A percentile compares a stretch with the other conserved stretches of the same genome.
phyloP scores from a whole-genome alignment of 2,797 vertebrate species.

The Sparidentex hasta region DNA sequence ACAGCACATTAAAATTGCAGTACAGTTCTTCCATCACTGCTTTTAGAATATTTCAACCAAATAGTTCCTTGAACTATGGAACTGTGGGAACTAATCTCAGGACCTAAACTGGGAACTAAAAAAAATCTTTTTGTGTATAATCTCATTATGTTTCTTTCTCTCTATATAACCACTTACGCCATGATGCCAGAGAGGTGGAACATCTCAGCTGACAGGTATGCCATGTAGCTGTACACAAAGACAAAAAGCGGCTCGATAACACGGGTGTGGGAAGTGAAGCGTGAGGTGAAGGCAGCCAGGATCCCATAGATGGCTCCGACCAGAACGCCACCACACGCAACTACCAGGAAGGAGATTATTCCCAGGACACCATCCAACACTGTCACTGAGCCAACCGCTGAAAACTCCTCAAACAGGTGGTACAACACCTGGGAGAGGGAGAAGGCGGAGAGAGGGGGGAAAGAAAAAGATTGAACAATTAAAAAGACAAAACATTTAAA shows the following conservation, averaged over 20 bases:
- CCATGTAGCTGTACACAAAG: constrained; percentile 99
- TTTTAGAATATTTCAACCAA: not conserved
- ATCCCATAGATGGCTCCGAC: constrained; percentile 94
- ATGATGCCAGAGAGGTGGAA: constrained; percentile 99
- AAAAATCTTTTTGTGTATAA: not conserved
- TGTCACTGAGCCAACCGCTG: constrained; percentile 81
- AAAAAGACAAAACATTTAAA: not conserved
- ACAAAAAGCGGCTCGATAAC: constrained; percentile 99
- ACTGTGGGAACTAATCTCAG: not conserved
- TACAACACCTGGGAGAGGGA: constrained; percentile 90
- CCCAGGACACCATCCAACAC: constrained; percentile 90
- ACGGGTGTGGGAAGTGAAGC: constrained; percentile 95
- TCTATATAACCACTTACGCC: constrained; percentile 90
- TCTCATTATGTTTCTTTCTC: too few relatives aligned
- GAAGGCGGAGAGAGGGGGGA: not conserved
- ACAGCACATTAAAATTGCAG: too few relatives aligned
- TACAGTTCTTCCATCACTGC: too few relatives aligned
- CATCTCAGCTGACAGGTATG: constrained; percentile 95
- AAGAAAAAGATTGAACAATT: not conserved
- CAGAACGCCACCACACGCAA: constrained; percentile 92
- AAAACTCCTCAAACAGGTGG: constrained; percentile 96
- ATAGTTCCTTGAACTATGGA: not conserved
- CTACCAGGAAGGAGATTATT: constrained; percentile 94
- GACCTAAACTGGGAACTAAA: not conserved
- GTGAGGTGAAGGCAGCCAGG: constrained; percentile 95